These are phyloP conservation scores for Rachycentron canadum DNA, from an alignment of 2,797 vertebrate genomes.

Conservation along the genomic window DNA sequence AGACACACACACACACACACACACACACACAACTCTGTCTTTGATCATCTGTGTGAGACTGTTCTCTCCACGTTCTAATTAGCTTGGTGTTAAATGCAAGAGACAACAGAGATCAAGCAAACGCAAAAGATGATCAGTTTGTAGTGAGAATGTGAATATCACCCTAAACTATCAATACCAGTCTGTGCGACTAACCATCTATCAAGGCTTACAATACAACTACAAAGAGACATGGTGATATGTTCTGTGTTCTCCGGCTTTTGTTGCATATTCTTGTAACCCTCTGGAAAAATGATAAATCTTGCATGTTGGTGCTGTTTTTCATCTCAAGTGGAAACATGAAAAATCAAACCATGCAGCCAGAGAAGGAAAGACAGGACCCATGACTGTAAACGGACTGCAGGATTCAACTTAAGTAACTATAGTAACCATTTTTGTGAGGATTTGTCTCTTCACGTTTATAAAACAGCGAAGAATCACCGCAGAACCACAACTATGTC, in stretches of 20 bases:
- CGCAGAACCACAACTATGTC: not conserved
- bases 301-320: not conserved
- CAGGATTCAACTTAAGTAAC: not conserved
- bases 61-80: conserved; percentile 74
- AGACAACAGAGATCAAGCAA: conserved; percentile 67
- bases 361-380: not conserved
- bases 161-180: conserved; percentile 42
- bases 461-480: conserved; percentile 17
- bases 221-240: not conserved
- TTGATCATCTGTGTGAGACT: conserved; percentile 75
- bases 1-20: conserved; percentile 39
- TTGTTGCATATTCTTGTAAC: conserved; percentile 21
- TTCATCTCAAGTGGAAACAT: conserved; percentile 13
- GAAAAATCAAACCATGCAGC: conserved; percentile 23
- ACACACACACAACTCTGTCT: conserved; percentile 64
- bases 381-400: not conserved
- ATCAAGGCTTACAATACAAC: not conserved
- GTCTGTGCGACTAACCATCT: conserved; percentile 19
- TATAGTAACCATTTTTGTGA: conserved; percentile 6
- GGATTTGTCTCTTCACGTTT: conserved; percentile 8
- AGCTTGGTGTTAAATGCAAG: conserved; percentile 66
- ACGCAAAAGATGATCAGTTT: conserved; percentile 51
- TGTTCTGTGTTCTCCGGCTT: not conserved
- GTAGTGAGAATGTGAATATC: conserved; percentile 41
- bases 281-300: not conserved